A percentile compares a stretch with the other conserved stretches of the same genome.
Evolutionary conservation across 2,888 invertebrate species (phyloP).

Genomic region (Micropterix aruncella): DNA sequence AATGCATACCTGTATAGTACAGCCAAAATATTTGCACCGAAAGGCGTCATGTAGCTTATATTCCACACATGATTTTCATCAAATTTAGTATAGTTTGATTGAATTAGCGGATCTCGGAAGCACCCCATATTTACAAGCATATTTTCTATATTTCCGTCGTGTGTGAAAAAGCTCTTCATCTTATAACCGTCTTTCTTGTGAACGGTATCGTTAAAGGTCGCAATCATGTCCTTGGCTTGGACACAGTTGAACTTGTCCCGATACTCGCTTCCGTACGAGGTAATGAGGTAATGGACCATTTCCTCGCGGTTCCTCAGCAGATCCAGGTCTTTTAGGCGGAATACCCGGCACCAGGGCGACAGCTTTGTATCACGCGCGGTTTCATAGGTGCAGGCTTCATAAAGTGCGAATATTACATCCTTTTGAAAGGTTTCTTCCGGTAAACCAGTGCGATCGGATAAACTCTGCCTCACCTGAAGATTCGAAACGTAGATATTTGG

Average conservation of each 20-base stretch:
- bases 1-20: not conserved
- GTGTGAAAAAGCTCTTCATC: not conserved
- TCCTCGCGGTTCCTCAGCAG: not conserved
- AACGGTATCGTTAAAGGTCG: not conserved
- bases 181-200: not conserved
- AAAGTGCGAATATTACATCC: not conserved
- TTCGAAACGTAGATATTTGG: no score
- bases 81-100: not conserved
- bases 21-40: not conserved
- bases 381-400: not conserved
- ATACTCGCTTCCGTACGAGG: not conserved
- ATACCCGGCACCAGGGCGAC: not conserved
- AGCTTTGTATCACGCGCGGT: not conserved
- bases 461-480: no score
- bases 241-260: not conserved
- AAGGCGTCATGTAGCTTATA: not conserved
- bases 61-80: not conserved
- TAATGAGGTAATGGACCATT: not conserved
- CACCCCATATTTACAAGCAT: not conserved
- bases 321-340: not conserved
- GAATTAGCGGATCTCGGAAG: not conserved
- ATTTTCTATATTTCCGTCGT: not conserved
- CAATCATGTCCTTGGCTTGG: not conserved
- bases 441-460: not conserved
- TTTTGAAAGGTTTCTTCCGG: not conserved